These are phyloP conservation scores for Callinectes sapidus DNA, from an alignment of 2,888 invertebrate species.

Conservation along the genomic window DNA sequence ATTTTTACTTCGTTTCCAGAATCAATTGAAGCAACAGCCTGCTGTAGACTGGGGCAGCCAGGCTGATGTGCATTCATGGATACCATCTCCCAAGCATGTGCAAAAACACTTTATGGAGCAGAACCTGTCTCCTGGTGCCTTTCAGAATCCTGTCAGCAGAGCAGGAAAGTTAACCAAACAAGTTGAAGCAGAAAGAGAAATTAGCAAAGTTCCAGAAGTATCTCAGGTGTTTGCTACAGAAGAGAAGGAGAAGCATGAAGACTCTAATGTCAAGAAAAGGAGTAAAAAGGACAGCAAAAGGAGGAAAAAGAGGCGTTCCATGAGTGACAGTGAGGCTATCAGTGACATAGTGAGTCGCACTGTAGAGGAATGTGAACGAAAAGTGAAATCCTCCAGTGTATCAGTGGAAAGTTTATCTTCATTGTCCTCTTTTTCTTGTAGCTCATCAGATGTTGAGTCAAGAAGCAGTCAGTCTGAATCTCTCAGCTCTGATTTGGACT, in stretches of 20 bases:
- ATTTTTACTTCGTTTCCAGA: background rate
- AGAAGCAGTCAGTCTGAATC: conserved; percentile 32
- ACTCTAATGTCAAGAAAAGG: conserved; percentile 4
- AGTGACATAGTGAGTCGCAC: conserved; percentile 64
- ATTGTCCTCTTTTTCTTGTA: conserved; percentile 42
- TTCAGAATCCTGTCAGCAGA: background rate
- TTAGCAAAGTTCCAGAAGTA: background rate
- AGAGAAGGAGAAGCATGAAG: background rate
- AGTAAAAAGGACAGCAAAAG: conserved; percentile 46
- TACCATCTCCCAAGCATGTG: background rate
- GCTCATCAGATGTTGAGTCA: conserved; percentile 44
- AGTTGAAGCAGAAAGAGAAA: background rate
- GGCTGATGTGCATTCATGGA: conserved; percentile 1
- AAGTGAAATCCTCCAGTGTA: conserved; percentile 58
- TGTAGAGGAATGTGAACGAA: conserved; percentile 62
- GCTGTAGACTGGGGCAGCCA: conserved; percentile 48
- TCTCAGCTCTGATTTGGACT: conserved; percentile 48
- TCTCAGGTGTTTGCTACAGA: background rate
- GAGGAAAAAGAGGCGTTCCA: conserved; percentile 34
- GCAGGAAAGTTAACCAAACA: background rate
- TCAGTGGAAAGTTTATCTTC: conserved; percentile 56
- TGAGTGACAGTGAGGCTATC: conserved; percentile 56
- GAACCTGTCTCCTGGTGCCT: background rate
- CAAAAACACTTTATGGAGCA: background rate
- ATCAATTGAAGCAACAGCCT: background rate